phyloP scores from a whole-genome alignment of 1,140 invertebrate species.

The Plodia interpunctella region DNA sequence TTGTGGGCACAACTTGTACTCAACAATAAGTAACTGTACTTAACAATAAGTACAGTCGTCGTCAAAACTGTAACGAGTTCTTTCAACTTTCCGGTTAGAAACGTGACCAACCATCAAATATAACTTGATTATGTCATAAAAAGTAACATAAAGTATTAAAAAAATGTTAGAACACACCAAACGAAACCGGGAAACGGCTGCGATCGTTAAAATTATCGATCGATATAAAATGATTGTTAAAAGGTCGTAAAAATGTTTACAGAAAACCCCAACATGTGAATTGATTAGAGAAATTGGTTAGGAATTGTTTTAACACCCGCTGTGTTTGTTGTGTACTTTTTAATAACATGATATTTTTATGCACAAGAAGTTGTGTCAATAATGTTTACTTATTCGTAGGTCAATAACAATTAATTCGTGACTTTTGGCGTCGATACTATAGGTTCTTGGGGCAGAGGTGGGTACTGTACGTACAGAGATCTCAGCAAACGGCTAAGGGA shows the following conservation, averaged over 20 bases:
- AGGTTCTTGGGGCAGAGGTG: too few relatives aligned
- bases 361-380: background rate
- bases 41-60: too few relatives aligned
- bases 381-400: background rate
- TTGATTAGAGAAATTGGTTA: constrained; percentile 9
- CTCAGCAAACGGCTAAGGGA: too few relatives aligned
- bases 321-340: background rate
- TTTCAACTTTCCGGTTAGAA: background rate
- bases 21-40: too few relatives aligned
- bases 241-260: constrained; percentile 10
- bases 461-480: too few relatives aligned
- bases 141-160: background rate
- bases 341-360: background rate
- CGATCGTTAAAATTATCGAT: constrained; percentile 11
- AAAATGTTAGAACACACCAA: background rate
- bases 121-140: constrained; percentile 1
- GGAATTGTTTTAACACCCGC: background rate
- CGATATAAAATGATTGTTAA: constrained; percentile 13
- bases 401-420: too few relatives aligned
- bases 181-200: constrained; percentile 6
- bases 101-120: constrained; percentile 2
- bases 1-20: too few relatives aligned
- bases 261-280: background rate
- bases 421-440: background rate
- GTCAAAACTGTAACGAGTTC: background rate